Evolutionary conservation across 2,113 vertebrate genomes (phyloP), one percentile per base, ranked within the genome.

Genomic region (Mixornis gularis): DNA sequence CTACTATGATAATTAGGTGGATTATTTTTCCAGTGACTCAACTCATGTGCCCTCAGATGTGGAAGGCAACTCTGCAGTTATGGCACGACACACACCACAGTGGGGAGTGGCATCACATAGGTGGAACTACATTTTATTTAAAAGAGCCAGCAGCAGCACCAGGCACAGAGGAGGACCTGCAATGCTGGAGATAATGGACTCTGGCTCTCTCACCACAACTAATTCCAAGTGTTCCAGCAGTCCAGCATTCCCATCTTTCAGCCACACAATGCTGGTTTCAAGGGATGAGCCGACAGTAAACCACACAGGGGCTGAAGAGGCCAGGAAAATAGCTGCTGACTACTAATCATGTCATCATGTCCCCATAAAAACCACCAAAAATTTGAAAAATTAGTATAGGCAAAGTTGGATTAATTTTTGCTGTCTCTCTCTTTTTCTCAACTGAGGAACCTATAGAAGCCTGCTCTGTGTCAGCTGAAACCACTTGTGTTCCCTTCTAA

Each of bases 141-240:
- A n/a, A 40, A 53, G 32, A 62, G 40, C 18, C 3, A 9, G 10
- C 18, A 66, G 64, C 41, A 73, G 26, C 17, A 24, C 30, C 25
- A 77, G 66, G 79, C 51, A 58, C 16, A 62, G 60, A 85, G 11
- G 3, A 79, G 18, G 18, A 63, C 20, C 20, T 1, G 1, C 43
- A 38, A 6, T 18, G 5, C 12, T 32, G 18, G 15, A 69, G 36
- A 41, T 17, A 12, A 5, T 12, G 22, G 79, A 18, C 13, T 52
- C 16, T 43, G 44, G 3, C 30, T 76, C 15, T 85, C 22, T 44
- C 25, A 26, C 5, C 17, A 24, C 27, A 44, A 55, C 38, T 64
- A 51, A 55, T 56, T 7, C 10, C 1, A 1, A 49, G 12, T 0
- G 0, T 49, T 17, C 55, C 88, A 44, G 7, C 26, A 74, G 30